Evolutionary conservation across 2,888 invertebrate genomes (phyloP).

Genomic region (Horisme vitalbata): DNA sequence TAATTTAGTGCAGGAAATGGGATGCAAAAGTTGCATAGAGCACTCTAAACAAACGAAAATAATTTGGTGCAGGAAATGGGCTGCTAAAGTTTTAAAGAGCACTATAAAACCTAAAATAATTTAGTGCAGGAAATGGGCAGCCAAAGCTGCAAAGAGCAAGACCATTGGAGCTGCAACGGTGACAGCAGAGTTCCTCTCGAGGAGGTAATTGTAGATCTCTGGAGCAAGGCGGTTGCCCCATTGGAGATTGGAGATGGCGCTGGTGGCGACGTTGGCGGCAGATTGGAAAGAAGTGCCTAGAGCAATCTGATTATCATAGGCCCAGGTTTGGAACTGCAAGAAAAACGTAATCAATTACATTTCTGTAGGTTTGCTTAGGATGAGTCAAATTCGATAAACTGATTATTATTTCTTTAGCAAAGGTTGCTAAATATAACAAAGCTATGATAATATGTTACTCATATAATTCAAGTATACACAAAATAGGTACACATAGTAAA

Average conservation of each 20-base stretch:
- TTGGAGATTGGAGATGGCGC: constrained; percentile 53
- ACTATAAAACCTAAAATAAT: constrained; percentile 17
- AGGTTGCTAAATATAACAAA: no score
- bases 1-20: constrained; percentile 49
- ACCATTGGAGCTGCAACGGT: constrained; percentile 49
- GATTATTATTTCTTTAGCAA: no score
- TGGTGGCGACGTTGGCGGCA: constrained; percentile 45
- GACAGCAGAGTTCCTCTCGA: constrained; percentile 45
- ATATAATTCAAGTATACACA: no score
- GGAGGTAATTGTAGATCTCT: constrained; percentile 46
- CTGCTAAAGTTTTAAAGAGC: no score
- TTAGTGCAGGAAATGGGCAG: constrained; percentile 52
- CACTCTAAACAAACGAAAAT: constrained; percentile 10
- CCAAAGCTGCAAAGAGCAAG: constrained; percentile 48
- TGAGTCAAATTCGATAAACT: no score
- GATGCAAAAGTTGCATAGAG: constrained; percentile 48
- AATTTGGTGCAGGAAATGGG: no score
- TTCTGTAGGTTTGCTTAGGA: no score
- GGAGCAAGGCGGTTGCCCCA: constrained; percentile 60
- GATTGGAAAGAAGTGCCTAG: constrained; percentile 48
- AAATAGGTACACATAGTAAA: no score
- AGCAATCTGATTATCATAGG: constrained; percentile 52
- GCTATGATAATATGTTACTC: no score
- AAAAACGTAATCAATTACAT: no score
- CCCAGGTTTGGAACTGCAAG: constrained; percentile 67